A percentile compares a stretch with the other conserved stretches of the same genome.
phyloP scores from a whole-genome alignment of 2,113 vertebrate genomes.

The Seriola dumerili region DNA sequence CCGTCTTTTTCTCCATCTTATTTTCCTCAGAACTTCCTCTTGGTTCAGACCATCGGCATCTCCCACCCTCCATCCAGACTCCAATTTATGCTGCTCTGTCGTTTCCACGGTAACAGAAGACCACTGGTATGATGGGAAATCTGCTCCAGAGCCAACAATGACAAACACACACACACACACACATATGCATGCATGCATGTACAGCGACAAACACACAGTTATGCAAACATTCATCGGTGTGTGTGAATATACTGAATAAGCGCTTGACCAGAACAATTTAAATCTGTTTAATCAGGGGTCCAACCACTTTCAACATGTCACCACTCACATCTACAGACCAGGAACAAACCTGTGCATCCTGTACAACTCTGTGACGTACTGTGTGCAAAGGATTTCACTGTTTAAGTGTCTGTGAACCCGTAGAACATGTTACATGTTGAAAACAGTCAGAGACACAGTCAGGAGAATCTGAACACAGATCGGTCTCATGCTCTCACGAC shows the following conservation, averaged over 20 bases:
- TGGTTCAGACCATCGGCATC: background rate
- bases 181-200: background rate
- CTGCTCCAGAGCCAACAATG: background rate
- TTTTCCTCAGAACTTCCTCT: conserved; percentile 46
- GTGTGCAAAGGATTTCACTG: too few relatives aligned
- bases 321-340: too few relatives aligned
- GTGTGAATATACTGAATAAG: background rate
- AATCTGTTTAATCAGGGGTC: too few relatives aligned
- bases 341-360: too few relatives aligned
- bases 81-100: conserved; percentile 1
- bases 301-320: too few relatives aligned
- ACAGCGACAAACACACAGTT: background rate
- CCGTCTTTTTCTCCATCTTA: background rate
- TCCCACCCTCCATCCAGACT: conserved; percentile 9
- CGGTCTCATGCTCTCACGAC: too few relatives aligned
- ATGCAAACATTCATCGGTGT: background rate
- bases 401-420: too few relatives aligned
- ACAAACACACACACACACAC: conserved; percentile 3
- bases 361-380: background rate
- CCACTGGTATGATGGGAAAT: conserved; percentile 19
- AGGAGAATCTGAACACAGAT: too few relatives aligned
- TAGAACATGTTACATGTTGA: too few relatives aligned
- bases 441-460: too few relatives aligned
- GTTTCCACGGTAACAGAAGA: conserved; percentile 61
- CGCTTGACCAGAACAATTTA: too few relatives aligned